phyloP scores from a whole-genome alignment of 2,113 vertebrate species.

The Tetrao urogallus region DNA sequence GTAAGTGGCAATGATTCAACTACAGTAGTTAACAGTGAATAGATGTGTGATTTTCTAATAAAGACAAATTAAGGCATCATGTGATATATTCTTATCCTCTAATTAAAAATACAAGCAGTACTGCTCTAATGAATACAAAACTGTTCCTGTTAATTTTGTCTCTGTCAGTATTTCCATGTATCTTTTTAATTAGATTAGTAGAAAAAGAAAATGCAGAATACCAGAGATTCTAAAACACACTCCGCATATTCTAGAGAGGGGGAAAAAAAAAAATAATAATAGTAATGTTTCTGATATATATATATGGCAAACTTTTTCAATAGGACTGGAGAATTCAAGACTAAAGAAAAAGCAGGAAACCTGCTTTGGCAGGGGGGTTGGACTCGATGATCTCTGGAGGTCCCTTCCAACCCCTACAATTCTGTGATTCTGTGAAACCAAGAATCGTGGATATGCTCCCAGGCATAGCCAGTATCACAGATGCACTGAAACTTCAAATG shows the following conservation, averaged over 20 bases:
- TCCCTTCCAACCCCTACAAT: too few species aligned
- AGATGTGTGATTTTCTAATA: background rate
- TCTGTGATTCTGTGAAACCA: too few species aligned
- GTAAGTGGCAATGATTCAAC: background rate
- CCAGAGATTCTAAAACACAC: background rate
- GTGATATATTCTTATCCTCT: background rate
- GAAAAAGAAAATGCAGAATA: background rate
- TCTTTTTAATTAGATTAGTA: background rate
- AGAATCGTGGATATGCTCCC: background rate
- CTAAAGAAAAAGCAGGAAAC: too few species aligned
- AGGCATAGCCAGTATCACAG: background rate
- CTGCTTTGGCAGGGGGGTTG: too few species aligned
- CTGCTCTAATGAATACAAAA: background rate
- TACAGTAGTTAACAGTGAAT: background rate
- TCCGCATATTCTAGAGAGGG: background rate
- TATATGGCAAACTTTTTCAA: background rate
- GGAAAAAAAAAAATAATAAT: background rate
- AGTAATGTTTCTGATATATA: background rate
- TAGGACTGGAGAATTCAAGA: background rate
- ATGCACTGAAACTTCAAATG: background rate
- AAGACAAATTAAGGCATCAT: background rate
- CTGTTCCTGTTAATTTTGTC: background rate
- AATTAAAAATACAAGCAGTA: constrained; percentile 3
- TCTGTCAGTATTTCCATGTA: background rate
- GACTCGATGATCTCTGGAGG: too few species aligned